Percentiles rank a stretch among this genome's conserved stretches.
These are phyloP conservation scores for Dioctria rufipes DNA, from an alignment of 2,888 invertebrate species.

Conservation along the genomic window DNA sequence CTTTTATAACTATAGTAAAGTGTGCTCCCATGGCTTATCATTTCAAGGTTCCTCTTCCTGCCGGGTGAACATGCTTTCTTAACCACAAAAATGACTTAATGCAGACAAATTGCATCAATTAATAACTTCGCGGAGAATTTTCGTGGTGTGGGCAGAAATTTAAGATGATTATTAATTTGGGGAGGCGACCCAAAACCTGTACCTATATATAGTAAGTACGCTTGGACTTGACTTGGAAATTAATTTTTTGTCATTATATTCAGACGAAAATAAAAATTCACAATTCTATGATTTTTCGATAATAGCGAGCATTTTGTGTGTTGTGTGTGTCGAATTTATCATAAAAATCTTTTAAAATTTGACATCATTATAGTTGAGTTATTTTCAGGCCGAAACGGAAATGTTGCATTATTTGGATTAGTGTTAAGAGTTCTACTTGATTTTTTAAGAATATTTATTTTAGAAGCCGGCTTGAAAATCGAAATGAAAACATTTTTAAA, in stretches of 20 bases:
- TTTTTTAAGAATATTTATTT: no score
- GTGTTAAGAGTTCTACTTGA: no score
- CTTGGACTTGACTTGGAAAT: slow-evolving; percentile 10
- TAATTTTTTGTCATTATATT: not conserved
- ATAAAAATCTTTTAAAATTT: not conserved
- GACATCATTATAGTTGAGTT: not conserved
- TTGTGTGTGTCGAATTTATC: not conserved
- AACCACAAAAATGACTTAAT: not conserved
- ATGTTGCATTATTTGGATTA: not conserved
- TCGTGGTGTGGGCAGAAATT: not conserved
- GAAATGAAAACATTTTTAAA: no score
- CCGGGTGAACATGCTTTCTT: slow-evolving; percentile 6
- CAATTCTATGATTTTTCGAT: not conserved
- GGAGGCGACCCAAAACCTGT: not conserved
- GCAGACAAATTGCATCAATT: slow-evolving; percentile 25
- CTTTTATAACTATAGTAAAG: not conserved
- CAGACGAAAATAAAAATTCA: not conserved
- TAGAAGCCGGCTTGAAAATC: no score
- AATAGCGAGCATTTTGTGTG: not conserved
- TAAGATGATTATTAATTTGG: not conserved
- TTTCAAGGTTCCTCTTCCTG: not conserved
- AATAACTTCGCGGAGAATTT: not conserved
- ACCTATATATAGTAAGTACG: no score
- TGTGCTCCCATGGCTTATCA: not conserved
- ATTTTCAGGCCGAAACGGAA: not conserved